Conservation (phyloP, 2,888 invertebrate genomes). For the Acleris holmiana region DNA sequence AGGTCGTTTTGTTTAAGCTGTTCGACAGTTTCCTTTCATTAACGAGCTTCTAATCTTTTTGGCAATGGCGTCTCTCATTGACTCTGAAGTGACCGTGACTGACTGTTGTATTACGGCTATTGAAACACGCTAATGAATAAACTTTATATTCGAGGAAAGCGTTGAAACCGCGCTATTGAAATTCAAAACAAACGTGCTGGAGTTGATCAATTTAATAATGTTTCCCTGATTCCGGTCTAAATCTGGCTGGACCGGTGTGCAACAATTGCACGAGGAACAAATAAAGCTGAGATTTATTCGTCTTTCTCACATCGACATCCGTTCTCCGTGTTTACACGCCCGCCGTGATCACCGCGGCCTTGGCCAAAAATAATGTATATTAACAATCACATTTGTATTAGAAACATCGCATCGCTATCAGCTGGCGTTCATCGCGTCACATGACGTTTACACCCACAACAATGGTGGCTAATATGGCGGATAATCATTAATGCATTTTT, state of each 20-base stretch:
- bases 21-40: constrained; percentile 22
- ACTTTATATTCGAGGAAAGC: constrained; percentile 51
- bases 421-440: constrained; percentile 69
- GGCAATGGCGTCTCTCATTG: constrained; percentile 32
- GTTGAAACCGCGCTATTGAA: constrained; percentile 48
- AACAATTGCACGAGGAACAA: constrained; percentile 36
- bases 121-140: constrained; percentile 48
- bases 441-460: constrained; percentile 61
- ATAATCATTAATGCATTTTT: constrained; percentile 55
- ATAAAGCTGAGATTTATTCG: constrained; percentile 35
- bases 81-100: constrained; percentile 24
- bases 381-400: constrained; percentile 17
- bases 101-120: constrained; percentile 21
- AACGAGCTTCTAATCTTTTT: constrained; percentile 35
- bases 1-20: constrained; percentile 23
- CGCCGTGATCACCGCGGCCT: constrained; percentile 34
- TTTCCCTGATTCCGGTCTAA: constrained; percentile 48
- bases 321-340: constrained; percentile 39
- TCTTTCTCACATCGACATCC: constrained; percentile 40
- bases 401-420: constrained; percentile 55
- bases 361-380: constrained; percentile 39
- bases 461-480: constrained; percentile 72
- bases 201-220: constrained; percentile 40
- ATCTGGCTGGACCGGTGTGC: constrained; percentile 50
- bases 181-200: constrained; percentile 60